phyloP scores from a whole-genome alignment of 2,888 invertebrate genomes.

The Drosophila austrosaltans region DNA sequence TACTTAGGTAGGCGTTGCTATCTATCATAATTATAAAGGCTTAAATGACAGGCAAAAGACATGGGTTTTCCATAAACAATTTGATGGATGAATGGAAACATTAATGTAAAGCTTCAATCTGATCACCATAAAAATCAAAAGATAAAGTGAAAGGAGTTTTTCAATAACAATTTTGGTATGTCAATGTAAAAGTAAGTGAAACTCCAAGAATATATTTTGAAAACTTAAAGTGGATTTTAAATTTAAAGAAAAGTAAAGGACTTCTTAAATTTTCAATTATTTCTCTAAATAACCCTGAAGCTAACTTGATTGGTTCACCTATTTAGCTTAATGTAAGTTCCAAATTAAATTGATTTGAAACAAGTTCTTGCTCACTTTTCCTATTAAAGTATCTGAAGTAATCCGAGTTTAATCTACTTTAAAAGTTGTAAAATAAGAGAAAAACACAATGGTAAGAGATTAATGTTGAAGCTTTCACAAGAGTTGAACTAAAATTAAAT shows the following conservation, averaged over 20 bases:
- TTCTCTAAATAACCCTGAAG: too few species aligned
- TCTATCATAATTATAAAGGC: slow-evolving; percentile 36
- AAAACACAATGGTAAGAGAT: background rate
- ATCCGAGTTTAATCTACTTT: background rate
- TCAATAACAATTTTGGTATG: too few species aligned
- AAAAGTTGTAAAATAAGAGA: background rate
- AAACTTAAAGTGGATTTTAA: too few species aligned
- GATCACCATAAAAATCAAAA: background rate
- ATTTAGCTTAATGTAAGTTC: background rate
- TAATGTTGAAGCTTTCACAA: background rate
- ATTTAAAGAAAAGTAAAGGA: too few species aligned
- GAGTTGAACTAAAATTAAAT: background rate
- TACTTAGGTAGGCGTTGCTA: slow-evolving; percentile 22
- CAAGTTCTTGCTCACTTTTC: background rate
- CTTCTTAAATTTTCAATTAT: background rate
- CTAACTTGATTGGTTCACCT: background rate
- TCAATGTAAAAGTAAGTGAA: too few species aligned
- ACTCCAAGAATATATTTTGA: too few species aligned
- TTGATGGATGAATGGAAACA: slow-evolving; percentile 4
- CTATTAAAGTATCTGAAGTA: background rate
- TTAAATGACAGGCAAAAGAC: slow-evolving; percentile 33
- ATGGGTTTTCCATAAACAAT: slow-evolving; percentile 12
- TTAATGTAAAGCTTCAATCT: background rate
- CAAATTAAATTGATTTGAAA: too few species aligned
- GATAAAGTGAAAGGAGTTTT: too few species aligned